Percentiles rank a stretch among this genome's conserved stretches.
Conservation (phyloP, 2,888 invertebrate species). For the Arge pagana region DNA sequence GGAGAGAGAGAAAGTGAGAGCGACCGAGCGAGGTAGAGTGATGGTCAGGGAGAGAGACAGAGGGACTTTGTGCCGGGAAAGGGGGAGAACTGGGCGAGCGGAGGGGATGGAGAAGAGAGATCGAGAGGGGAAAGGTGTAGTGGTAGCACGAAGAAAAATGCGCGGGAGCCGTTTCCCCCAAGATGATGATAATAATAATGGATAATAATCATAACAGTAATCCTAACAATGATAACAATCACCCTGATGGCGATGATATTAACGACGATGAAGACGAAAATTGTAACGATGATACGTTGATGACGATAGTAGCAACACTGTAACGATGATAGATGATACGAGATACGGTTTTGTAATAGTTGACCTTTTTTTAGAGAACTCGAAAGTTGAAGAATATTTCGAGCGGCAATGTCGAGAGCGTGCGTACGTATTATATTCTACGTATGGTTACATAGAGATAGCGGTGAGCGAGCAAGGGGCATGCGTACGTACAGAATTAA, state of each 20-base stretch:
- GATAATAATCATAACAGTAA: conserved; percentile 17
- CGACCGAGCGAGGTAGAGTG: too few species aligned
- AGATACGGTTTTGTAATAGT: too few species aligned
- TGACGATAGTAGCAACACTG: not conserved
- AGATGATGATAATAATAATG: conserved; percentile 23
- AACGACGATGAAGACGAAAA: not conserved
- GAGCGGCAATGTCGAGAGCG: conserved; percentile 5
- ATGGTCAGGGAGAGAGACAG: not conserved
- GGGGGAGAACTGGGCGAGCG: not conserved
- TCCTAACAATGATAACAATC: conserved; percentile 4
- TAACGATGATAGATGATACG: conserved; percentile 14
- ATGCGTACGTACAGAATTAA: conserved; percentile 2
- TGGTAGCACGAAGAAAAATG: conserved; percentile 51
- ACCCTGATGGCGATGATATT: not conserved
- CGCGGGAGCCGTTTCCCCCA: conserved; percentile 47
- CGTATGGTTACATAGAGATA: conserved; percentile 1
- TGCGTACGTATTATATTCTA: not conserved
- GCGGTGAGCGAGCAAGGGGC: not conserved
- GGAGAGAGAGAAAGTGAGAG: not conserved
- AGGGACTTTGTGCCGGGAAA: conserved; percentile 8
- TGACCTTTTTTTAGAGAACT: conserved; percentile 11
- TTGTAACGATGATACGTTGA: conserved; percentile 1
- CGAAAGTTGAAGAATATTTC: conserved; percentile 10
- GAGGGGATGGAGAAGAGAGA: conserved; percentile 17
- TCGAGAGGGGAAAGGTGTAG: conserved; percentile 36